These are phyloP conservation scores for Archegozetes longisetosus DNA, from an alignment of 1,140 invertebrate species.

Conservation along the genomic window DNA sequence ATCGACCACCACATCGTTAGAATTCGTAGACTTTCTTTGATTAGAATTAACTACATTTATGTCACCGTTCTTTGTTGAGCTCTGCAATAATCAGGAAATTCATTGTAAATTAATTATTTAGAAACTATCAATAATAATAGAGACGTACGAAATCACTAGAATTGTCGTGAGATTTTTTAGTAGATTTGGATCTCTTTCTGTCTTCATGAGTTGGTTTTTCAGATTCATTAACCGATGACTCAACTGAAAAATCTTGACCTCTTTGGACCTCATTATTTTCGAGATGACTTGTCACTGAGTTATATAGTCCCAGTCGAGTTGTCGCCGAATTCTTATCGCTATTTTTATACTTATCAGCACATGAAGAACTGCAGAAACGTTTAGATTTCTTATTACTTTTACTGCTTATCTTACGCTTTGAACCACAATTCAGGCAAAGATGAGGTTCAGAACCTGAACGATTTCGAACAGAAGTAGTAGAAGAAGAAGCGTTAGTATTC, in stretches of 20 bases:
- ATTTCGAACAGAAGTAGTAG: not conserved
- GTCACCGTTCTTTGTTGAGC: not conserved
- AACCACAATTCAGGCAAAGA: not conserved
- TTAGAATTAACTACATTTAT: not conserved
- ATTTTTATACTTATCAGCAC: not conserved
- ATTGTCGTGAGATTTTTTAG: not conserved
- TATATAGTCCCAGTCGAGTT: not conserved
- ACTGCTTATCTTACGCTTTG: not conserved
- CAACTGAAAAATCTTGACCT: too few species aligned
- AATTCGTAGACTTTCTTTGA: too few species aligned
- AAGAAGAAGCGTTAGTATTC: not conserved
- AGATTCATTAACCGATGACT: not conserved
- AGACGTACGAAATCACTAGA: not conserved
- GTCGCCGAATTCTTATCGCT: not conserved
- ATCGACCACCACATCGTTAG: not conserved
- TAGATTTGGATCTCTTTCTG: not conserved
- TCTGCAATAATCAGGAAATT: not conserved
- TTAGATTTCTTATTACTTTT: not conserved
- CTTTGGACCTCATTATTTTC: not conserved
- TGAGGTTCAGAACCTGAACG: not conserved
- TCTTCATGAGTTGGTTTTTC: not conserved
- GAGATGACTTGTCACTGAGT: not conserved
- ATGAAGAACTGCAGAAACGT: not conserved
- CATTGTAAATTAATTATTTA: not conserved
- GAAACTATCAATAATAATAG: not conserved